These are phyloP conservation scores for Forbesichthys agassizii DNA, from an alignment of 2,113 vertebrate genomes.

Conservation along the genomic window DNA sequence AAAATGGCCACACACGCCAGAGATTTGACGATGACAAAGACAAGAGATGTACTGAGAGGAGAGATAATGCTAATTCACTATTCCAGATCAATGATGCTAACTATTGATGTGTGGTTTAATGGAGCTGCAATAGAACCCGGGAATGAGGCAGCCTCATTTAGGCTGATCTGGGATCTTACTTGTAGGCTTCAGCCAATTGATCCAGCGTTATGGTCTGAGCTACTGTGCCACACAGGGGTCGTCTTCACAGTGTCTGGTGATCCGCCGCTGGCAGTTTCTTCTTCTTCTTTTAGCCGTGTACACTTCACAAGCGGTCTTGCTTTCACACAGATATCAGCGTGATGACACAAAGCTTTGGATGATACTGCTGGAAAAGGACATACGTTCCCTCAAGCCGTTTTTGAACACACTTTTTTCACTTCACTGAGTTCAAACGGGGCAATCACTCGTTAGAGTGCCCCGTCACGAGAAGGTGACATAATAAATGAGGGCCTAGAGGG, in stretches of 20 bases:
- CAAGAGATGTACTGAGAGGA: too few relatives aligned
- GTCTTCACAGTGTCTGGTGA: conserved; percentile 57
- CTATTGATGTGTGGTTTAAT: not conserved
- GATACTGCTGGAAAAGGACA: conserved; percentile 42
- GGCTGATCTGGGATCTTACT: not conserved
- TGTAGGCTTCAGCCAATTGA: conserved; percentile 33
- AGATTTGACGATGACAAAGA: too few relatives aligned
- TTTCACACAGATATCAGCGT: conserved; percentile 29
- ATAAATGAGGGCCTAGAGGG: conserved; percentile 30
- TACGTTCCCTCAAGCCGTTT: conserved; percentile 47
- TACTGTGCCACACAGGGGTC: conserved; percentile 58
- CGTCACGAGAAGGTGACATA: conserved; percentile 31
- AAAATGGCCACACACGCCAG: not conserved
- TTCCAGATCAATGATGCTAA: not conserved
- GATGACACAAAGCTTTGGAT: conserved; percentile 20
- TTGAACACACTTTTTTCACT: conserved; percentile 36
- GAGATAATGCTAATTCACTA: not conserved
- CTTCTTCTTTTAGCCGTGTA: conserved; percentile 46
- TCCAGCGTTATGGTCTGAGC: conserved; percentile 71
- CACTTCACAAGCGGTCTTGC: conserved; percentile 37
- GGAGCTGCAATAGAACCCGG: not conserved
- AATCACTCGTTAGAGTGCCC: conserved; percentile 42
- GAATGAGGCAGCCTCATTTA: not conserved
- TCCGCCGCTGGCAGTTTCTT: conserved; percentile 26
- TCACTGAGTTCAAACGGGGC: conserved; percentile 42